These are phyloP conservation scores for Euthynnus affinis DNA, from an alignment of 2,797 vertebrate genomes.

Conservation along the genomic window DNA sequence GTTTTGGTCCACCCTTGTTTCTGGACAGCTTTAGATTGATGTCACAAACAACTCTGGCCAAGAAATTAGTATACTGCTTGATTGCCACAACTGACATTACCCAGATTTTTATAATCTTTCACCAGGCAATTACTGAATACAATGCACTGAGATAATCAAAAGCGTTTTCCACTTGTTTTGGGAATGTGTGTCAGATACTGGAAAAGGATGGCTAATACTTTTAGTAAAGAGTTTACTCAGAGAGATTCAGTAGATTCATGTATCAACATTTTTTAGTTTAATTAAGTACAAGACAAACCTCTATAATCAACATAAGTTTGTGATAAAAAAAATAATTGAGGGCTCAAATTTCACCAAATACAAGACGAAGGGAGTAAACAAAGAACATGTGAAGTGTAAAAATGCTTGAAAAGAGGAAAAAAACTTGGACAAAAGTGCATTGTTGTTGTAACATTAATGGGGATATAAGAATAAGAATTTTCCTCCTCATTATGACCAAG, in stretches of 20 bases:
- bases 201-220: background rate
- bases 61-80: slow-evolving; percentile 70
- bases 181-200: slow-evolving; percentile 32
- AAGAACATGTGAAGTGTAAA: slow-evolving; percentile 31
- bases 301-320: slow-evolving; percentile 9
- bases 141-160: slow-evolving; percentile 48
- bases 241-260: background rate
- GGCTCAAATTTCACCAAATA: slow-evolving; percentile 31
- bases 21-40: slow-evolving; percentile 78
- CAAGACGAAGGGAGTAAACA: slow-evolving; percentile 46
- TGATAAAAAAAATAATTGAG: background rate
- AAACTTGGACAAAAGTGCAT: slow-evolving; percentile 78
- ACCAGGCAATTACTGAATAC: slow-evolving; percentile 39
- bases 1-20: slow-evolving; percentile 70
- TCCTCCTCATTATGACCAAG: slow-evolving; percentile 85
- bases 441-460: slow-evolving; percentile 86
- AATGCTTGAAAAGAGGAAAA: slow-evolving; percentile 20
- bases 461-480: slow-evolving; percentile 86
- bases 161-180: slow-evolving; percentile 26
- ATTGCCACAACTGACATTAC: slow-evolving; percentile 68
- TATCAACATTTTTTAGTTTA: slow-evolving; percentile 4
- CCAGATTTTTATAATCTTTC: slow-evolving; percentile 59
- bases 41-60: slow-evolving; percentile 79
- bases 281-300: slow-evolving; percentile 4
- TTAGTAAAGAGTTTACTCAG: background rate